Conservation (phyloP, 2,113 vertebrate genomes). For the Paraplagusia blochii region DNA sequence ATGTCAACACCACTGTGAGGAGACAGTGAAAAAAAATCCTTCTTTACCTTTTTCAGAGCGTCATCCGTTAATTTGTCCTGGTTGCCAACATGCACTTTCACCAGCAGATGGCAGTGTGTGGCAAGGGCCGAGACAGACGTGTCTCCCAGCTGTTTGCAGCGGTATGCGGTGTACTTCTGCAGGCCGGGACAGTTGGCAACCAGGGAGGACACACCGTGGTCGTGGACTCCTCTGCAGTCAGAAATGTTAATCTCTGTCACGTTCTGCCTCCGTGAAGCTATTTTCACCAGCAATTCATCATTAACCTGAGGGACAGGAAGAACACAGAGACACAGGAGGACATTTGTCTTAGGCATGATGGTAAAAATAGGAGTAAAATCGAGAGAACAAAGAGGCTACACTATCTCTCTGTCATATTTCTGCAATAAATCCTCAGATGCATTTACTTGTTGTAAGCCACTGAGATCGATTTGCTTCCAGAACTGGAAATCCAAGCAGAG, state of each 20-base stretch:
- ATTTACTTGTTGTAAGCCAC: conserved; percentile 93
- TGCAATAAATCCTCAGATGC: background rate
- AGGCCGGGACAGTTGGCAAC: conserved; percentile 91
- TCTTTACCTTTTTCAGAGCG: conserved; percentile 93
- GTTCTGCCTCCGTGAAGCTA: conserved; percentile 92
- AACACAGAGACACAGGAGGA: background rate
- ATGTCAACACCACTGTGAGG: too few relatives aligned
- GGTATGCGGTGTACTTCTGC: conserved; percentile 91
- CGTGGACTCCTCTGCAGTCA: conserved; percentile 92
- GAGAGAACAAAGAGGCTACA: background rate
- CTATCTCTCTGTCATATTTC: background rate
- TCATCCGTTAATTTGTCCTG: conserved; percentile 95
- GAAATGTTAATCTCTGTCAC: conserved; percentile 98
- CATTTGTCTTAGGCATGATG: background rate
- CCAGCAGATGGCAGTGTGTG: conserved; percentile 89
- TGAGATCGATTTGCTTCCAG: conserved; percentile 98
- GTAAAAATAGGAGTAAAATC: background rate
- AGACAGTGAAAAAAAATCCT: conserved; percentile 8
- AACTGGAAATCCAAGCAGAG: conserved; percentile 98
- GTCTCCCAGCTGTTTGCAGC: conserved; percentile 97
- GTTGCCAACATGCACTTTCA: conserved; percentile 95
- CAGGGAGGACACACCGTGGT: conserved; percentile 87
- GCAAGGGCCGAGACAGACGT: conserved; percentile 87
- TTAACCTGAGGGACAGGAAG: conserved; percentile 77
- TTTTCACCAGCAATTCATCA: conserved; percentile 92